Conservation (phyloP, 2,113 vertebrate species). For the Ascaphus truei region DNA sequence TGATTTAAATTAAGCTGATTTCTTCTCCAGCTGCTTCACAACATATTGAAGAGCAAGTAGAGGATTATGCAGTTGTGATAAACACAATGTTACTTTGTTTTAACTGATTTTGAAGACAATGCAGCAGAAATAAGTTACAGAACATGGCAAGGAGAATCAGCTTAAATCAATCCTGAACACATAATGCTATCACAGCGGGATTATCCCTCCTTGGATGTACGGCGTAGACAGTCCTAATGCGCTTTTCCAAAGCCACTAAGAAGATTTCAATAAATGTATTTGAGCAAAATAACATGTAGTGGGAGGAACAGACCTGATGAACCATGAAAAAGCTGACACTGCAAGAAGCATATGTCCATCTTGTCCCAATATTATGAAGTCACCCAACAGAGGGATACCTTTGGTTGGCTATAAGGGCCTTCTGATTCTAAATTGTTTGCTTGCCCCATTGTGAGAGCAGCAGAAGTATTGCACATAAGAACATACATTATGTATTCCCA, state of each 20-base stretch:
- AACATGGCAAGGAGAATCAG: conserved; percentile 16
- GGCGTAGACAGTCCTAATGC: conserved; percentile 24
- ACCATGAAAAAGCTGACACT: conserved; percentile 12
- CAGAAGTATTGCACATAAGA: too few species aligned
- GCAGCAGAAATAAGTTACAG: not conserved
- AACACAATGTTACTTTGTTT: not conserved
- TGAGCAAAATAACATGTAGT: conserved; percentile 22
- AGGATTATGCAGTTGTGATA: not conserved
- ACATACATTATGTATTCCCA: too few species aligned
- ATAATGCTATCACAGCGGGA: conserved; percentile 18
- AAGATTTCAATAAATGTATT: conserved; percentile 30
- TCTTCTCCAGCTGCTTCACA: too few species aligned
- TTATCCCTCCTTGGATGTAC: conserved; percentile 23
- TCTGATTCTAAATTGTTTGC: too few species aligned
- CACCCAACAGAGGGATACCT: not conserved
- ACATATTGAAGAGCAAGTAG: not conserved
- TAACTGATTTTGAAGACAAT: conserved; percentile 19
- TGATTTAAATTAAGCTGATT: too few species aligned
- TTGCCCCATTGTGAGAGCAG: too few species aligned
- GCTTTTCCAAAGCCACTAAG: conserved; percentile 33
- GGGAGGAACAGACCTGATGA: conserved; percentile 4
- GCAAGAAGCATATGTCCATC: conserved; percentile 6
- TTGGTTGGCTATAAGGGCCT: too few species aligned
- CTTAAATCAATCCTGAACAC: conserved; percentile 16
- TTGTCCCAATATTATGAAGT: not conserved